phyloP scores from a whole-genome alignment of 2,888 invertebrate genomes.

The Caenorhabditis wallacei region DNA sequence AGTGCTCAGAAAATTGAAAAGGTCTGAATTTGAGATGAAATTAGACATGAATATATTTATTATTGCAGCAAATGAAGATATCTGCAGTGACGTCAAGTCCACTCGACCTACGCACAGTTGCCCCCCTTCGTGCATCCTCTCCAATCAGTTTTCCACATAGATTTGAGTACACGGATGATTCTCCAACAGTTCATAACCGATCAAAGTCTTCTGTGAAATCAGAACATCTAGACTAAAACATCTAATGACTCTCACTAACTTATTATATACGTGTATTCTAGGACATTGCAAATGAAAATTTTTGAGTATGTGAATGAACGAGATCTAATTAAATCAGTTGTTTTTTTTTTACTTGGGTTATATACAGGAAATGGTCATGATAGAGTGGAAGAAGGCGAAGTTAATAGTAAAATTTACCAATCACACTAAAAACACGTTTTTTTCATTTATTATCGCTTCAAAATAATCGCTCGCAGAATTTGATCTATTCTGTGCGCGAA shows the following conservation, averaged over 20 bases:
- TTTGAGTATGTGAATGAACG: constrained; percentile 45
- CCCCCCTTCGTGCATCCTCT: constrained; percentile 54
- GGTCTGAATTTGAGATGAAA: constrained; percentile 1
- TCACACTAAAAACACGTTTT: no score
- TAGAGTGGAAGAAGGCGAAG: no score
- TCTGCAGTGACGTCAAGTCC: constrained; percentile 33
- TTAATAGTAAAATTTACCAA: no score
- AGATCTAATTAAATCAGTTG: neutral
- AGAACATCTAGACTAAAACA: constrained; percentile 63
- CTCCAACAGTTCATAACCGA: constrained; percentile 66
- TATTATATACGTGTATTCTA: constrained; percentile 65
- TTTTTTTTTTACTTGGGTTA: neutral
- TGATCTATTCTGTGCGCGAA: no score
- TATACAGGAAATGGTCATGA: no score
- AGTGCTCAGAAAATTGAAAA: constrained; percentile 50
- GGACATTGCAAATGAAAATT: constrained; percentile 39
- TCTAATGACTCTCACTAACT: constrained; percentile 45
- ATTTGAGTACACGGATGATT: constrained; percentile 64
- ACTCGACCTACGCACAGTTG: constrained; percentile 53
- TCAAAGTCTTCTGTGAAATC: constrained; percentile 65
- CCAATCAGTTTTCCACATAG: constrained; percentile 55
- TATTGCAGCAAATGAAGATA: constrained; percentile 42
- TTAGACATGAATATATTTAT: neutral
- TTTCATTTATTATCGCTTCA: no score
- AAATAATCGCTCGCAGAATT: no score